Base-by-base conservation (phyloP, 2,113 vertebrate species). In the Tapirus terrestris region DNA sequence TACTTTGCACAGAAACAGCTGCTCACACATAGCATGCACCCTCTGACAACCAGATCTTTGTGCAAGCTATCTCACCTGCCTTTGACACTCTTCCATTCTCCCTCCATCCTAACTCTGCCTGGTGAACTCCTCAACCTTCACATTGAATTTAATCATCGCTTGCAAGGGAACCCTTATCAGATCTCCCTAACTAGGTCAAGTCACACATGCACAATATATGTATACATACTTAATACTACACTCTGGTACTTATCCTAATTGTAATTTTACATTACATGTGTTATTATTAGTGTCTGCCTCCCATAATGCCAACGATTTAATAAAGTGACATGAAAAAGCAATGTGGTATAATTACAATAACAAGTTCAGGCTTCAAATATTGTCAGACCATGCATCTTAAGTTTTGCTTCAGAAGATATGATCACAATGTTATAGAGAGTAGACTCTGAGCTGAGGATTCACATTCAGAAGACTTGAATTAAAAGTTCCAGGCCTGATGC, bases 351-450 rank as follows among this genome's bases (percentile, higher is more conserved):
- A 96, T 65, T 72, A 80, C 31, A 70, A 8, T 8, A 90, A 48
- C 21, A 87, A 87, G 43, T 31, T 51, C 25, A 92, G 58, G 36
- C 70, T 91, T 94, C 58, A 85, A 94, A 85, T 89, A 94, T 11
- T 92, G 77, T 63, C n/a, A 45, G 67, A 91, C 4, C n/a, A 58
- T 16, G 2, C 25, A 56, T 68, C 65, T 87, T 92, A 91, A 84
- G 65, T 92, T 91, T 29, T 83, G 70, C 18, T 53, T 94, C 48
- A 92, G 61, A 89, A 82, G 56, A 84, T 88, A 48, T 14, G 61
- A 75, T 81, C 8, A 83, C 63, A 6, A 76, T 5, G 4, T 60
- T 81, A 89, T 0, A 92, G 25, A 92, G 6, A 92, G 6, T 16
- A 63, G 0, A 84, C 8, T 89, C 29, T 65, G 48, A 77, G 85